A percentile compares a stretch with the other conserved stretches of the same genome.
Evolutionary conservation across 2,113 vertebrate species (phyloP).

Genomic region (Phrynocephalus versicolor): DNA sequence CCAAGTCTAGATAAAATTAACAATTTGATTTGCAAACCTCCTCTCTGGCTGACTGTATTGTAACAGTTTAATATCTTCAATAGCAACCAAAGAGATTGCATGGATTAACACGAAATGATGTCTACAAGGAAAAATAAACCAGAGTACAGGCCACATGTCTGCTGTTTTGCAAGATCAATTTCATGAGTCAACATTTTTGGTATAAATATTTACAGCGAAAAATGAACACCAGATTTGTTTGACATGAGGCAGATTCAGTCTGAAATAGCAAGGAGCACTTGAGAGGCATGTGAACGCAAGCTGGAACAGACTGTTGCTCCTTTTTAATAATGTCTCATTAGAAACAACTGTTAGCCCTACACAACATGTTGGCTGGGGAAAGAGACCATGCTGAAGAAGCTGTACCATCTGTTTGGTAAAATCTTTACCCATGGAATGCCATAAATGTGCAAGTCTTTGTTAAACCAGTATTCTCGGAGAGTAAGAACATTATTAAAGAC

Average conservation of each 20-base stretch:
- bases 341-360: slow-evolving; percentile 9
- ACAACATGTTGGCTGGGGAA: slow-evolving; percentile 9
- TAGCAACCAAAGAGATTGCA: slow-evolving; percentile 20
- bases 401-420: background rate
- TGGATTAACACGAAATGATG: slow-evolving; percentile 8
- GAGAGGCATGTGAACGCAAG: background rate
- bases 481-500: too few relatives aligned
- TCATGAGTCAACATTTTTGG: slow-evolving; percentile 33
- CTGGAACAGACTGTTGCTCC: slow-evolving; percentile 16
- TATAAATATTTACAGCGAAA: slow-evolving; percentile 28
- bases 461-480: too few relatives aligned
- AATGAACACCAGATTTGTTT: slow-evolving; percentile 29
- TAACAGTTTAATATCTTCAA: slow-evolving; percentile 27
- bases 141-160: background rate
- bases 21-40: slow-evolving; percentile 32
- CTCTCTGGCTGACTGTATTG: background rate
- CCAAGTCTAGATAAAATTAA: slow-evolving; percentile 29
- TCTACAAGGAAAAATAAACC: slow-evolving; percentile 21
- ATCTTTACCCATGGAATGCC: background rate
- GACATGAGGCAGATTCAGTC: slow-evolving; percentile 18
- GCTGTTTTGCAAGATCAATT: slow-evolving; percentile 31
- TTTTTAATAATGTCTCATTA: slow-evolving; percentile 15
- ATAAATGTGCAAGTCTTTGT: background rate
- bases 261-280: background rate
- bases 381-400: background rate